Percentiles rank a stretch among this genome's conserved stretches.
These are phyloP conservation scores for Gyps fulvus DNA, from an alignment of 2,113 vertebrate species.

Conservation along the genomic window DNA sequence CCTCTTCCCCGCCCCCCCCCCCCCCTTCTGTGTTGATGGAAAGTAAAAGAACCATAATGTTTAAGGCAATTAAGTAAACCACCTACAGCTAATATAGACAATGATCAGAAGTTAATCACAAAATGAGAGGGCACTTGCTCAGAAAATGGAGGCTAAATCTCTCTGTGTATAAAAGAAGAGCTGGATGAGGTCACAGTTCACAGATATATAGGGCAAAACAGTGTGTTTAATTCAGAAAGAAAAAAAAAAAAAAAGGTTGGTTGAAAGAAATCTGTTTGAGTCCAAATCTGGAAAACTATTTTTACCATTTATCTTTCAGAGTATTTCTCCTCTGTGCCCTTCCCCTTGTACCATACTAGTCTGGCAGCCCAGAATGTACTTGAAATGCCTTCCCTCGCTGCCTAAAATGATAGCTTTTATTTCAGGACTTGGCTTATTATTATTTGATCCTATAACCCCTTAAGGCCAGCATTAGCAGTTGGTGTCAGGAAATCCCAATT, in stretches of 20 bases:
- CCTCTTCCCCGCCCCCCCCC: rapidly evolving
- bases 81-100: background rate
- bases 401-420: slow-evolving; percentile 34
- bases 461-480: slow-evolving; percentile 39
- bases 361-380: background rate
- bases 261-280: background rate
- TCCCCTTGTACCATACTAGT: background rate
- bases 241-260: background rate
- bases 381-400: slow-evolving; percentile 19
- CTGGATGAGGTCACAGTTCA: background rate
- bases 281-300: slow-evolving; percentile 1
- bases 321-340: background rate
- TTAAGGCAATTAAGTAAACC: background rate
- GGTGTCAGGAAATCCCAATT: slow-evolving; percentile 63
- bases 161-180: background rate
- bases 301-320: background rate
- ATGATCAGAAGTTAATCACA: background rate
- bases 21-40: background rate
- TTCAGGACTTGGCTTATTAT: slow-evolving; percentile 38
- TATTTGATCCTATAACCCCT: slow-evolving; percentile 59
- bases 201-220: background rate
- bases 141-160: background rate
- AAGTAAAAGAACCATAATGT: background rate
- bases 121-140: background rate
- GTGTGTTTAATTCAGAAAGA: background rate